Conservation (phyloP, 2,113 vertebrate genomes). For the Clinocottus analis region DNA sequence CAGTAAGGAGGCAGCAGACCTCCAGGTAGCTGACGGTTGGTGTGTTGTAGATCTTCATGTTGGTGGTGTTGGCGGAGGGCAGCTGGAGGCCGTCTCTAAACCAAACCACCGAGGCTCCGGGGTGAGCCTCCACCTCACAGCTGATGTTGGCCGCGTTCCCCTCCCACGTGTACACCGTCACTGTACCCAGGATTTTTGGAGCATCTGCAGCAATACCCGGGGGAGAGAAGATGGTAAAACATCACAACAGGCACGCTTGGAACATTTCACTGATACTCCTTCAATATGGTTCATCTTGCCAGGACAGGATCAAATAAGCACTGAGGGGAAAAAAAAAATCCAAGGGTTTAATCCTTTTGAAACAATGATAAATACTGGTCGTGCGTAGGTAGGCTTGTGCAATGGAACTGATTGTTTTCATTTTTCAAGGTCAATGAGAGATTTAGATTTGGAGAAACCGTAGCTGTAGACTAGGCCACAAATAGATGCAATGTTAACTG, state of each 20-base stretch:
- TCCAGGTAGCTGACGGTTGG: constrained; percentile 89
- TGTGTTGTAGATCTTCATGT: constrained; percentile 92
- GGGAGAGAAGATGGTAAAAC: background rate
- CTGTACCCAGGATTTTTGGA: constrained; percentile 90
- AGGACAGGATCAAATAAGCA: background rate
- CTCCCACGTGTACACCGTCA: constrained; percentile 94
- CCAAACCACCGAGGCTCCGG: constrained; percentile 91
- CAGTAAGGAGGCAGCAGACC: constrained; percentile 78
- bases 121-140: constrained; percentile 94
- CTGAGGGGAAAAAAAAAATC: background rate
- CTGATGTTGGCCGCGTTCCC: constrained; percentile 96
- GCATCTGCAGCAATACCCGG: constrained; percentile 83
- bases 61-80: constrained; percentile 92
- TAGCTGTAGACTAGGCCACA: background rate
- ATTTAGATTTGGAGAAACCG: background rate
- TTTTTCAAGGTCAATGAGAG: background rate
- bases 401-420: background rate
- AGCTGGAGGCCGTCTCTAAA: constrained; percentile 91
- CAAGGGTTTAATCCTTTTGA: background rate
- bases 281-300: background rate
- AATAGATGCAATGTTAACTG: background rate
- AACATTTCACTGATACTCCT: background rate
- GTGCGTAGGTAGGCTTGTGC: background rate
- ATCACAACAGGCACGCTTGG: background rate
- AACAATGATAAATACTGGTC: background rate